Evolutionary conservation across 2,113 vertebrate genomes (phyloP), one percentile per base, ranked within the genome.

Genomic region (Ceratotherium simum): DNA sequence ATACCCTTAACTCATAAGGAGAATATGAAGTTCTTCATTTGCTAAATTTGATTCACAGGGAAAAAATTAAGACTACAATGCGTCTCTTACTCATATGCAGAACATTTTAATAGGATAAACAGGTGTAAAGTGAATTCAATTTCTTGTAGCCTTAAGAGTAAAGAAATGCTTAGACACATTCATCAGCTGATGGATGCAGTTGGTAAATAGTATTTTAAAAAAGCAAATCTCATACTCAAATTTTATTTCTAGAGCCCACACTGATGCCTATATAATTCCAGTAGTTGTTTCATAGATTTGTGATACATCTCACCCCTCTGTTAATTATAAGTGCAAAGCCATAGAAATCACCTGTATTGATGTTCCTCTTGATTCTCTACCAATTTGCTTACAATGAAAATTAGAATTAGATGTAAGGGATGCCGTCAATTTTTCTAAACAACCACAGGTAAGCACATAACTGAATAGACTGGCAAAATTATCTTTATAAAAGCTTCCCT

Each of bases 331-430:
- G 48, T 33, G 17, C 36, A 82, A 72, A 94, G 10, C 54, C 73
- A 75, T 39, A n/a, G 65, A 89, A 65, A 73, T 86, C 16, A 70
- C 46, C 65, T 60, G 89, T 78, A 54, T 2, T 65, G 36, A 85
- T 31, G 48, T 65, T 64, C 27, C 64, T 31, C n/a, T 81, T 20
- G 5, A 72, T 80, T 95, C 60, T 88, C 73, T 76, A 67, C 72
- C 65, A 90, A 70, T 70, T 72, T 81, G 39, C 39, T 93, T 91
- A 65, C 16, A 25, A 27, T 96, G 31, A 93, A 97, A 95, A 89
- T 85, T 78, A 84, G 70, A 97, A 95, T 82, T 58, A 36, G 54
- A 67, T 17, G 0, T 83, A 69, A 64, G 23, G 20, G 36, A 70
- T 36, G 31, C 27, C 6, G 2, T 69, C 78, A 27, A 4, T 75